Conservation (phyloP, 1,140 invertebrate genomes). For the Halyomorpha halys region DNA sequence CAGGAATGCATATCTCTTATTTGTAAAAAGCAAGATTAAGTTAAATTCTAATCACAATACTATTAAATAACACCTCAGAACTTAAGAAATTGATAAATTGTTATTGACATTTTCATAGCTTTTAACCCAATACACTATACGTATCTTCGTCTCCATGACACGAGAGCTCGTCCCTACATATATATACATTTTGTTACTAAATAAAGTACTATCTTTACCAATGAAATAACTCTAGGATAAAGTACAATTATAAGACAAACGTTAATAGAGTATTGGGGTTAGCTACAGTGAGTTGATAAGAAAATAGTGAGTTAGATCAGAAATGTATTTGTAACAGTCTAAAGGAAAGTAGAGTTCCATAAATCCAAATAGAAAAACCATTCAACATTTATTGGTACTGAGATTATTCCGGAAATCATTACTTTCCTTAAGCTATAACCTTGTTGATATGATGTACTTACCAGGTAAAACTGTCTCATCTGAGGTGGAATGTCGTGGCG, state of each 20-base stretch:
- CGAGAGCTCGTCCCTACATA: conserved; percentile 28
- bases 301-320: background rate
- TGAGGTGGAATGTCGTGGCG: conserved; percentile 22
- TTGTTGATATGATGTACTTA: conserved; percentile 27
- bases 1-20: no score
- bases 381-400: background rate
- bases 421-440: conserved; percentile 21
- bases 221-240: background rate
- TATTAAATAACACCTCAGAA: no score
- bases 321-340: background rate
- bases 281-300: conserved; percentile 7
- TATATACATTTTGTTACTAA: conserved; percentile 21
- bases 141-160: conserved; percentile 28
- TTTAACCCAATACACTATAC: conserved; percentile 28
- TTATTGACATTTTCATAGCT: conserved; percentile 24
- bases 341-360: conserved; percentile 4
- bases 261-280: conserved; percentile 12
- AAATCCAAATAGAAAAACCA: background rate
- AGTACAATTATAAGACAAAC: background rate
- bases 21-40: no score
- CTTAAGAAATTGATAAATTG: conserved; percentile 1
- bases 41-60: no score
- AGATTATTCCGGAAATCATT: background rate
- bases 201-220: conserved; percentile 1
- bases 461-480: conserved; percentile 23